A percentile compares a stretch with the other conserved stretches of the same genome.
phyloP scores from a whole-genome alignment of 2,888 invertebrate genomes.

The Netelia inedita region DNA sequence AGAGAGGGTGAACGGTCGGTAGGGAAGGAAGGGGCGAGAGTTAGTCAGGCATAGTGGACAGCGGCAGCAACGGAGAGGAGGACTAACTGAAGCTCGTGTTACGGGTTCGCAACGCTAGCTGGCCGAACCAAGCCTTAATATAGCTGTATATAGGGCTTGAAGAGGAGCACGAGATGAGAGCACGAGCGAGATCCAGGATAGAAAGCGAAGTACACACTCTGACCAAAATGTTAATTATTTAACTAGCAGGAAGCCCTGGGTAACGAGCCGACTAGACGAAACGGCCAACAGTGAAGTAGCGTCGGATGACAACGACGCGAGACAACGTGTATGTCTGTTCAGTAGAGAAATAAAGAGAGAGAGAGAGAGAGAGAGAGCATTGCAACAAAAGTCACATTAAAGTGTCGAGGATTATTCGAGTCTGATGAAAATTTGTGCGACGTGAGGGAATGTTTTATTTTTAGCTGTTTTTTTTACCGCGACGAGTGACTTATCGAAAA shows the following conservation, averaged over 20 bases:
- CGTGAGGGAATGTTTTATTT: neutral
- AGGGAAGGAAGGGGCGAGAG: slow-evolving; percentile 57
- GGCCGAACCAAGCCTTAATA: slow-evolving; percentile 74
- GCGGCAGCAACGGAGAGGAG: slow-evolving; percentile 72
- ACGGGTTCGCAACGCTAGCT: slow-evolving; percentile 75
- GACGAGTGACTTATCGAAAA: neutral
- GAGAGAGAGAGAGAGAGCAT: slow-evolving; percentile 7
- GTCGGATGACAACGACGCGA: slow-evolving; percentile 30
- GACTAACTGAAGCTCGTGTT: slow-evolving; percentile 83
- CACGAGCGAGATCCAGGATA: slow-evolving; percentile 58
- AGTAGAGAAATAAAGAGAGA: neutral
- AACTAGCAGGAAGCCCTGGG: slow-evolving; percentile 80
- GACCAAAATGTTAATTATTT: slow-evolving; percentile 83
- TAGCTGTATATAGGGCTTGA: slow-evolving; percentile 73
- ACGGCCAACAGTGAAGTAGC: slow-evolving; percentile 47
- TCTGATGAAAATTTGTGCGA: neutral
- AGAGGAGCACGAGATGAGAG: slow-evolving; percentile 68
- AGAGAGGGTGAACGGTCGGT: slow-evolving; percentile 56
- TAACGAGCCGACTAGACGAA: slow-evolving; percentile 78
- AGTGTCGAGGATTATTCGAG: slow-evolving; percentile 25
- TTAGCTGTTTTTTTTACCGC: neutral
- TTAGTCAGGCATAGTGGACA: slow-evolving; percentile 79
- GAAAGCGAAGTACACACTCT: slow-evolving; percentile 75
- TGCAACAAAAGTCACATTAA: slow-evolving; percentile 17
- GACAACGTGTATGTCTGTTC: neutral